These are phyloP conservation scores for Martes flavigula DNA, from an alignment of 2,797 vertebrate genomes.

Conservation along the genomic window DNA sequence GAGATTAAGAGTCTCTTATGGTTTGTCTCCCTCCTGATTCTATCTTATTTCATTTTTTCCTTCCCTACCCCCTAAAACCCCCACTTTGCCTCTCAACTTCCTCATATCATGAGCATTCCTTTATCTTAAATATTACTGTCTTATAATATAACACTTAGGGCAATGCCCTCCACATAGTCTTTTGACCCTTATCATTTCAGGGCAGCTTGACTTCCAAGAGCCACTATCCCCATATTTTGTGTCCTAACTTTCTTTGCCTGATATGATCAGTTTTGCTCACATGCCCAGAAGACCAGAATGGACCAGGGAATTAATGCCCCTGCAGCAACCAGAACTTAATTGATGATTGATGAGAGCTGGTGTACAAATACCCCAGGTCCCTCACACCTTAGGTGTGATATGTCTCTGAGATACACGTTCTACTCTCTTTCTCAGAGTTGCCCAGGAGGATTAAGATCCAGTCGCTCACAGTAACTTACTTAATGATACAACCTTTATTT, in stretches of 20 bases:
- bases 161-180: not conserved
- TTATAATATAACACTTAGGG: not conserved
- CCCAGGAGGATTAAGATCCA: not conserved
- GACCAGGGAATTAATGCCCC: not conserved
- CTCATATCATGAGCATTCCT: not conserved
- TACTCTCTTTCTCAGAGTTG: not conserved
- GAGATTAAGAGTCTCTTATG: no score
- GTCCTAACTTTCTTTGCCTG: not conserved
- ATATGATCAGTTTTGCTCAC: not conserved
- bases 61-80: no score
- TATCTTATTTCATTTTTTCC: no score
- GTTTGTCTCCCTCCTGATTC: no score
- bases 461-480: not conserved
- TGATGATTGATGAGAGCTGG: not conserved
- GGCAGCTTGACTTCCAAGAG: not conserved
- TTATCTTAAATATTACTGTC: not conserved
- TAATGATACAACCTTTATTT: not conserved
- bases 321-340: not conserved
- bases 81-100: no score
- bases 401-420: not conserved
- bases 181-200: not conserved
- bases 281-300: not conserved
- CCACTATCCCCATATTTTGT: not conserved
- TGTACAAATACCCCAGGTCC: not conserved
- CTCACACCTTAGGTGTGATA: not conserved